Conservation (phyloP, 2,888 invertebrate genomes). For the Netelia melanura region DNA sequence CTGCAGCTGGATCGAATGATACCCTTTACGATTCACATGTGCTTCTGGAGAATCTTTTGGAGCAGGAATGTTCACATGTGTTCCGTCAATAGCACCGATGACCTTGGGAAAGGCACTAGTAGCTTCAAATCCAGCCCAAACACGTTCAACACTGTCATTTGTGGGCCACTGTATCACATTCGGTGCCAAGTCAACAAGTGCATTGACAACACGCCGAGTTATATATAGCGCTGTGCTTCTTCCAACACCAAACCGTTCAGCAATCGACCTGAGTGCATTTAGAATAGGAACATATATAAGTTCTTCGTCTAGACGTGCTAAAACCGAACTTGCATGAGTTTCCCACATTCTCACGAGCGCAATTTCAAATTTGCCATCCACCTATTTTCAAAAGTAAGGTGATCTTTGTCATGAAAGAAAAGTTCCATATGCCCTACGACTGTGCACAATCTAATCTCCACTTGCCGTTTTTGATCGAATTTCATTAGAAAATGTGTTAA, state of each 20-base stretch:
- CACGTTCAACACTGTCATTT: conserved; percentile 13
- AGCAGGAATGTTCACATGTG: conserved; percentile 60
- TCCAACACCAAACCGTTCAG: conserved; percentile 68
- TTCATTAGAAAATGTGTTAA: conserved; percentile 24
- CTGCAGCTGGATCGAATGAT: conserved; percentile 68
- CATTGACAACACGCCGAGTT: conserved; percentile 62
- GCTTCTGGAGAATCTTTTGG: conserved; percentile 41
- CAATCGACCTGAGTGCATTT: conserved; percentile 10
- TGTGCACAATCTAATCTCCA: conserved; percentile 21
- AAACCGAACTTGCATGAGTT: conserved; percentile 1
- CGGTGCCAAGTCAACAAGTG: conserved; percentile 53
- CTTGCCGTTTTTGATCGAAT: conserved; percentile 17
- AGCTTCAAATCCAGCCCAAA: conserved; percentile 31
- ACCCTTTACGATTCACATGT: conserved; percentile 67
- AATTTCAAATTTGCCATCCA: conserved; percentile 5
- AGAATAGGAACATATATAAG: conserved; percentile 13
- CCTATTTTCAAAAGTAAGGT: conserved; percentile 21
- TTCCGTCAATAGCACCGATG: conserved; percentile 62
- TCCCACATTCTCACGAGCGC: conserved; percentile 3
- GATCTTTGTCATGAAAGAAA: conserved; percentile 19
- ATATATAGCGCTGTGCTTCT: conserved; percentile 64
- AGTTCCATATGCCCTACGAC: conserved; percentile 23
- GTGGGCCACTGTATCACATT: conserved; percentile 70
- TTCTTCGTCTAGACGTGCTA: conserved; percentile 16
- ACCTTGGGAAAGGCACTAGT: conserved; percentile 27